Evolutionary conservation across 2,888 invertebrate species (phyloP).

Genomic region (Lasioglossum leucozonium): DNA sequence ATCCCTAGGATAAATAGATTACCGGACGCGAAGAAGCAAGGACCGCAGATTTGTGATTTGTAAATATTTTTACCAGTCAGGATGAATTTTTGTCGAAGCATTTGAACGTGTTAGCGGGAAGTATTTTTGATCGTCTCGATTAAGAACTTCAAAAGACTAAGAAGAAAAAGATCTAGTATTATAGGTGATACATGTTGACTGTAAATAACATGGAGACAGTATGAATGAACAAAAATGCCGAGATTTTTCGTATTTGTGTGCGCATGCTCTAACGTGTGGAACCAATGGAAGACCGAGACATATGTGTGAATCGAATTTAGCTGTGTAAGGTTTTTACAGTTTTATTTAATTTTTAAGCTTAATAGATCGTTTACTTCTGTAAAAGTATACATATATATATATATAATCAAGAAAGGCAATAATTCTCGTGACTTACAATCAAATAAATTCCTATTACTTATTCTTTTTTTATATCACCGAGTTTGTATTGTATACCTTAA

Average conservation of each 20-base stretch:
- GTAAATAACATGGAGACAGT: conserved; percentile 43
- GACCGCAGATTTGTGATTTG: conserved; percentile 9
- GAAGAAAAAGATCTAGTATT: conserved; percentile 53
- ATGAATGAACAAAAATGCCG: conserved; percentile 37
- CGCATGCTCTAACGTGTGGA: conserved; percentile 21
- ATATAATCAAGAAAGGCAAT: conserved; percentile 57
- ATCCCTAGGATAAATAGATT: background rate
- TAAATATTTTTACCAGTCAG: background rate
- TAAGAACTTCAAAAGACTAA: conserved; percentile 45
- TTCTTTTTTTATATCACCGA: conserved; percentile 65
- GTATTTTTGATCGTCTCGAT: conserved; percentile 23
- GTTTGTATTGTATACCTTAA: conserved; percentile 57
- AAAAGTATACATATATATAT: conserved; percentile 61
- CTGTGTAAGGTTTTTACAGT: conserved; percentile 51
- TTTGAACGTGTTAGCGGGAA: conserved; percentile 13
- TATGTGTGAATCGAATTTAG: conserved; percentile 26
- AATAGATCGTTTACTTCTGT: conserved; percentile 55
- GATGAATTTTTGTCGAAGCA: conserved; percentile 1
- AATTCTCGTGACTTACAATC: conserved; percentile 52
- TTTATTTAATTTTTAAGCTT: conserved; percentile 65
- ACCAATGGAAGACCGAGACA: background rate
- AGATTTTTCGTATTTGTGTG: conserved; percentile 27
- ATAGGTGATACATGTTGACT: conserved; percentile 36
- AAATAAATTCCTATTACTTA: conserved; percentile 63
- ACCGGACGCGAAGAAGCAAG: background rate